Evolutionary conservation across 2,888 invertebrate species (phyloP), one percentile per base, ranked within the genome.

Genomic region (Drosophila lacicola): DNA sequence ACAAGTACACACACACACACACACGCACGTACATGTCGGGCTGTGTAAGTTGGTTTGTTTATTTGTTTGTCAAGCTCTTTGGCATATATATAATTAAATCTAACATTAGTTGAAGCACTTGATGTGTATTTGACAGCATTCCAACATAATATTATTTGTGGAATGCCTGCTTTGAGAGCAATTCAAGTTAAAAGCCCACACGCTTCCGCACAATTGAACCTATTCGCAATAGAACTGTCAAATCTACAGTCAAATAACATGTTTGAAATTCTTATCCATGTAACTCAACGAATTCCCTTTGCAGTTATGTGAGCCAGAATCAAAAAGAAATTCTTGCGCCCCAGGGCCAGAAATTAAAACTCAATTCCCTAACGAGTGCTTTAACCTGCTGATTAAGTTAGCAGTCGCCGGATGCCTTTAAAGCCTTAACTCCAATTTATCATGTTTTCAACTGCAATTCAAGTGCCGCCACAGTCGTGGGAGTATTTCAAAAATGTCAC

Each of bases 41-140:
- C 25, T 33, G 17, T 33, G 34, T 42, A 46, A 57, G 53, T 51
- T 74, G 54, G 50, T 56, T 70, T 79, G 75, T 79, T 76, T 79
- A 63, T 79, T 66, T 66, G 61, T 74, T 79, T 74, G 78, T 44
- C 51, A 37, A 70, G 74, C 70, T 46, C 70, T 74, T 62, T 66
- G 44, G 51, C 50, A 75, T 33, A 19, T 9, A 74, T 86, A 83
- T 78, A 87, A 87, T 85, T 82, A 87, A 87, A 87, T 89, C 71
- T 57, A 56, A 70, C 70, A 71, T 71, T 69, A 80, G 82, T 74
- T 74, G 60, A 62, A 74, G 71, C 67, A 60, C 74, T 84, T 79
- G 54, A 84, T 73, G 68, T 64, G 62, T 71, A 61, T 82, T 81
- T 81, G 73, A 67, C 79, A 80, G 70, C 64, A 47, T 53, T 70